Evolutionary conservation across 2,113 vertebrate genomes (phyloP).

Genomic region (Peromyscus polionotus): DNA sequence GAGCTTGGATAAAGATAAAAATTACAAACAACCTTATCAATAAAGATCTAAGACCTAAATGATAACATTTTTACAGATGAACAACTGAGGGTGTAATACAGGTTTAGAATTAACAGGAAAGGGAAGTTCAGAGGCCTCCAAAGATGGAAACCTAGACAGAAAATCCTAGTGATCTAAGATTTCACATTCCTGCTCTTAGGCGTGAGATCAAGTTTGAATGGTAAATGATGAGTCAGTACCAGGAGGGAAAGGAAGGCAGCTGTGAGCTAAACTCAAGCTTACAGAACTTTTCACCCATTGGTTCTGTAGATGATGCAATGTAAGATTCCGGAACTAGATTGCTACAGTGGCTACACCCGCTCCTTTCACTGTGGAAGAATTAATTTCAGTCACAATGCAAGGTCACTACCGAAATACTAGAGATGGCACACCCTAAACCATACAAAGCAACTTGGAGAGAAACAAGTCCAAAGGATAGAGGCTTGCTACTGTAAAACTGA

Average conservation of each 20-base stretch:
- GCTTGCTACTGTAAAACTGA: not conserved
- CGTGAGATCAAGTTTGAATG: not conserved
- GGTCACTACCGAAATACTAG: slow-evolving; percentile 58
- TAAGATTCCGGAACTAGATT: not conserved
- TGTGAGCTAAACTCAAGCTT: not conserved
- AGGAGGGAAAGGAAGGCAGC: not conserved
- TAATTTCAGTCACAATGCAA: slow-evolving; percentile 65
- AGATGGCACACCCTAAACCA: slow-evolving; percentile 39
- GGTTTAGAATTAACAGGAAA: not conserved
- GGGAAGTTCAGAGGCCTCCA: not conserved
- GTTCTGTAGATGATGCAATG: not conserved
- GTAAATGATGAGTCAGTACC: slow-evolving; percentile 27
- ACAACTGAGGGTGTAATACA: slow-evolving; percentile 8
- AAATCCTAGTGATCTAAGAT: not conserved
- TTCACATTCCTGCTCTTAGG: not conserved
- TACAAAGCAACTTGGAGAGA: slow-evolving; percentile 58
- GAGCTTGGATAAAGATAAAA: slow-evolving; percentile 16
- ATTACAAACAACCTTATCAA: slow-evolving; percentile 7
- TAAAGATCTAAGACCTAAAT: not conserved
- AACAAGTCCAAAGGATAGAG: slow-evolving; percentile 67
- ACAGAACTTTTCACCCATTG: not conserved
- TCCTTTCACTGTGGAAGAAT: slow-evolving; percentile 44
- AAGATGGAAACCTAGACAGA: slow-evolving; percentile 24
- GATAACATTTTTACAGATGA: not conserved
- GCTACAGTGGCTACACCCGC: not conserved